Evolutionary conservation across 2,113 vertebrate genomes (phyloP), one percentile per base, ranked within the genome.

Genomic region (Sylvia atricapilla): DNA sequence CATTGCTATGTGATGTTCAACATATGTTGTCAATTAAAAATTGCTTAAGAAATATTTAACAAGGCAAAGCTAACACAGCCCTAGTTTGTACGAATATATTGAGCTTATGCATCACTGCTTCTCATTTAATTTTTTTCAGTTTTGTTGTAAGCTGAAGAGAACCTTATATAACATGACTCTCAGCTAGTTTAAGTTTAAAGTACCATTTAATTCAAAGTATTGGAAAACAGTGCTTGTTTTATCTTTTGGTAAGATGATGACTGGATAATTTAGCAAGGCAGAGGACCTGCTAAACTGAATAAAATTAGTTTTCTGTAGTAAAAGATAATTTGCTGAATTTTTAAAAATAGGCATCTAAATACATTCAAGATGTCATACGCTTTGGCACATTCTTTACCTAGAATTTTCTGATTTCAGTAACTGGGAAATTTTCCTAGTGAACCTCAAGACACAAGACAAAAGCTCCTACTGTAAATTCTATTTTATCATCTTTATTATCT

Each of bases 21-120:
- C 96, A 97, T 96, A 97, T 97, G 96, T 90, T 97, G 95, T 97
- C 96, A 97, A 97, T 98, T 97, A 97, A 97, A 98, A 98, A 87
- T 97, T 97, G 90, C 84, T 98, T 98, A 94, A 97, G 95, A 97
- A 97, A 96, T 97, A 97, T 97, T 98, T 97, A 98, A 93, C 95
- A 95, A 97, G 86, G 84, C 81, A 97, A 95, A 97, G 96, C 59
- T 93, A 92, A 95, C 85, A 92, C 69, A 94, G 5, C 30, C 28
- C 84, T 84, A 72, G 53, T 96, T 94, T 94, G 79, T 93, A 93
- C 33, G 90, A 94, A 97, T 94, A 96, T 93, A 94, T 93, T 93
- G 77, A 94, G 47, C 75, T 97, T 95, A 89, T 96, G 77, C 85
- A 92, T 91, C 89, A 50, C 37, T 92, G 66, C 63, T 19, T 50